Conservation (phyloP, 2,888 invertebrate species). For the Hydropsyche betteni region DNA sequence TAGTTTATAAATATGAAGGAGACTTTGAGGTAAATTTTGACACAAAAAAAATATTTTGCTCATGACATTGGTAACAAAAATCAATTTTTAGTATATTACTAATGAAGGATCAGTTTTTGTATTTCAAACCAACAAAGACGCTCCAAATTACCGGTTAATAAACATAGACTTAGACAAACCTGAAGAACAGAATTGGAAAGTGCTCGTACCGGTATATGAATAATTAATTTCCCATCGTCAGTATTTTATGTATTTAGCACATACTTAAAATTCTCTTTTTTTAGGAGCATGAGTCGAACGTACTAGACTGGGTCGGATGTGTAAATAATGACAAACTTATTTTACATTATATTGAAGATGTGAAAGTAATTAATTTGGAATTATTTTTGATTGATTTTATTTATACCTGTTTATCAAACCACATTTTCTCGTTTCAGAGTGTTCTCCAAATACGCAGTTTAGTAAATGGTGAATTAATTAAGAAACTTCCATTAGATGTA, state of each 20-base stretch:
- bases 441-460: slow-evolving; percentile 83
- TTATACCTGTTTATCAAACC: too few relatives aligned
- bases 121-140: slow-evolving; percentile 92
- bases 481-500: slow-evolving; percentile 82
- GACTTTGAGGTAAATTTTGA: slow-evolving; percentile 82
- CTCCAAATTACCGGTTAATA: slow-evolving; percentile 90
- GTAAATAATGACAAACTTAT: slow-evolving; percentile 88
- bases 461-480: slow-evolving; percentile 74
- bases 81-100: slow-evolving; percentile 80
- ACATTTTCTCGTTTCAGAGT: slow-evolving; percentile 66
- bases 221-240: slow-evolving; percentile 10
- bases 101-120: slow-evolving; percentile 84
- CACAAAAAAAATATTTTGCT: neutral
- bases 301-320: slow-evolving; percentile 88
- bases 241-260: neutral
- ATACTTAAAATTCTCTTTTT: slow-evolving; percentile 36
- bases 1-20: slow-evolving; percentile 90
- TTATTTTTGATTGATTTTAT: slow-evolving; percentile 7
- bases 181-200: slow-evolving; percentile 80
- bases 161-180: slow-evolving; percentile 81
- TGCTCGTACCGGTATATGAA: slow-evolving; percentile 72
- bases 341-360: slow-evolving; percentile 90
- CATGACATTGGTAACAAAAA: neutral
- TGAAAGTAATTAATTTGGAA: slow-evolving; percentile 73
- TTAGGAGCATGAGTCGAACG: slow-evolving; percentile 82